Evolutionary conservation across 2,113 vertebrate genomes (phyloP), one percentile per base, ranked within the genome.

Genomic region (Elaphurus davidianus): DNA sequence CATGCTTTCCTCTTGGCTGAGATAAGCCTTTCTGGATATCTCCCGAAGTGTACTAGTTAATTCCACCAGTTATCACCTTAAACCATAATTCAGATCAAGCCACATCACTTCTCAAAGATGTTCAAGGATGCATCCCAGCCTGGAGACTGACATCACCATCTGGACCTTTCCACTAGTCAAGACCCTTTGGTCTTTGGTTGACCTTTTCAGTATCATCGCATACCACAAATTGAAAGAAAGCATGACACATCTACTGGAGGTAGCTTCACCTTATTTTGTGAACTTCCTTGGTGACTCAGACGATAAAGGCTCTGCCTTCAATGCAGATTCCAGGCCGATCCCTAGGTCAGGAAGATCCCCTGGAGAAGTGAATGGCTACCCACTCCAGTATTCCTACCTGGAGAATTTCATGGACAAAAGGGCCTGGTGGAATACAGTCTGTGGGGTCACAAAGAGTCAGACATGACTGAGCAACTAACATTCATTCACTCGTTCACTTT

Each of bases 221-320:
- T 17, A 12, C 45, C 21, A 5, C 7, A 25, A 50, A 6, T 1
- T 23, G 2, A 28, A 43, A 2, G 36, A 33, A 33, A 60, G 55
- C 0, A 4, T 0, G 16, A 10, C 6, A 11, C 3, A 2, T 11
- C 25, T 17, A 3, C 47, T 27, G n/a, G 60, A 17, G 27, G 10
- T 17, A 47, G 28, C 27, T 3, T 94, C 13, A 7, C 4, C 62
- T 81, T 1, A 14, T 28, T n/a, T 13, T 43, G 36, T 76, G 23
- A 43, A 13, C 12, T 76, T 76, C 40, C 71, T 14, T 43, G 71
- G 25, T 43, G 40, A 43, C 23, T 76, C 12, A 27, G 71, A 43
- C 13, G 23, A 36, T 23, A 25, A 40, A 27, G 71, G 23, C 36
- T 43, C 23, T 43, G 21, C 36, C 71, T 76, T 13, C 21, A 25